Evolutionary conservation across 2,797 vertebrate genomes (phyloP).

Genomic region (Amphiprion clarkii): DNA sequence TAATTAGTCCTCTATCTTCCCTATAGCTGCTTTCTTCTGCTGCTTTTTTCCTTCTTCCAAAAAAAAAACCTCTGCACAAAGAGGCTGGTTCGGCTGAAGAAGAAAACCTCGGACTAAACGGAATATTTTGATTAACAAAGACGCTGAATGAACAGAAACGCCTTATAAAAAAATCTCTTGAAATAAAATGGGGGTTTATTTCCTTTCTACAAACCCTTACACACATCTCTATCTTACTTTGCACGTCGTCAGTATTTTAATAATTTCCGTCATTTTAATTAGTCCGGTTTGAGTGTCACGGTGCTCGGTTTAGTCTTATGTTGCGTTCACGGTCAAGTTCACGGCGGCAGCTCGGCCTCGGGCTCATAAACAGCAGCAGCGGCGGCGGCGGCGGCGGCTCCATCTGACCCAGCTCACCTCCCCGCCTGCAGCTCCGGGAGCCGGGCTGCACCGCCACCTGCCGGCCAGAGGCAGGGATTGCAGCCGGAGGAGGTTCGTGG

Average conservation of each 20-base stretch:
- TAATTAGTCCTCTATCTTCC: conserved; percentile 74
- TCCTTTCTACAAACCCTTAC: not conserved
- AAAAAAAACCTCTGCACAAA: conserved; percentile 52
- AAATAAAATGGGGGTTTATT: not conserved
- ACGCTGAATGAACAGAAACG: not conserved
- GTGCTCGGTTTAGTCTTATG: not conserved
- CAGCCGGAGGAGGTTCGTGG: not conserved
- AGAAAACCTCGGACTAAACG: conserved; percentile 1
- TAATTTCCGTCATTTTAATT: not conserved
- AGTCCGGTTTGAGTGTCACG: not conserved
- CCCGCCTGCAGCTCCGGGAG: not conserved
- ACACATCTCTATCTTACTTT: not conserved
- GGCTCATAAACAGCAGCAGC: conserved; percentile 10
- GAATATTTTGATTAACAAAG: conserved; percentile 3
- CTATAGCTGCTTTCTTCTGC: conserved; percentile 51
- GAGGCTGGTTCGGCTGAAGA: conserved; percentile 2
- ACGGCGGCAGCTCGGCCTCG: conserved; percentile 52
- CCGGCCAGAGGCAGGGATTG: not conserved
- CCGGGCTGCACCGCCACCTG: conserved; percentile 50
- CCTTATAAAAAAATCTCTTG: not conserved
- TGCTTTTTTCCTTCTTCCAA: conserved; percentile 35
- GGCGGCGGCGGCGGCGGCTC: not conserved
- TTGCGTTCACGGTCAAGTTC: conserved; percentile 81
- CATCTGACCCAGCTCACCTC: conserved; percentile 36
- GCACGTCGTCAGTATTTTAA: not conserved